Conservation (phyloP, 2,888 invertebrate species). For the Agrotis puta region DNA sequence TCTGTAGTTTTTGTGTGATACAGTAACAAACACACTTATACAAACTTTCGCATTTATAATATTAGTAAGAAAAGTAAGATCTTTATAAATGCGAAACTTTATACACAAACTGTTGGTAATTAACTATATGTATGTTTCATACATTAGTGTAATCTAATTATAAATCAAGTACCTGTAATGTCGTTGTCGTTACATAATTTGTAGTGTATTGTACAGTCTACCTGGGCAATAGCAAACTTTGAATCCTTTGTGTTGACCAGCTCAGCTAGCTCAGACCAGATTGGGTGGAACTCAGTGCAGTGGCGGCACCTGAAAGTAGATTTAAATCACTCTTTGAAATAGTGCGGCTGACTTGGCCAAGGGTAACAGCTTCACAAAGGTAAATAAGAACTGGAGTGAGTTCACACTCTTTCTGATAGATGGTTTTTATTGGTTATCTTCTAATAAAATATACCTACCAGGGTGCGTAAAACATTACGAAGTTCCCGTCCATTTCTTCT, state of each 20-base stretch:
- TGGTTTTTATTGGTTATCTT: neutral
- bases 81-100: no score
- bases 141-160: conserved; percentile 21
- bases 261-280: conserved; percentile 94
- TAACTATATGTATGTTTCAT: neutral
- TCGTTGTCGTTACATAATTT: conserved; percentile 94
- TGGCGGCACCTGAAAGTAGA: conserved; percentile 94
- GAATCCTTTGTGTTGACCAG: conserved; percentile 92
- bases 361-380: conserved; percentile 6
- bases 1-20: no score
- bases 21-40: no score
- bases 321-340: neutral
- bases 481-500: conserved; percentile 93
- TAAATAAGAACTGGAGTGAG: neutral
- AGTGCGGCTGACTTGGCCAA: neutral
- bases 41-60: no score
- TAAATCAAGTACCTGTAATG: conserved; percentile 91
- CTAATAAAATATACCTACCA: conserved; percentile 91
- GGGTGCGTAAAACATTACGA: conserved; percentile 95
- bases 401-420: neutral
- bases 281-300: conserved; percentile 94
- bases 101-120: neutral
- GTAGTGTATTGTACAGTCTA: conserved; percentile 94
- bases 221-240: conserved; percentile 94
- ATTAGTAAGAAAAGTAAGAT: no score